Base-by-base conservation (phyloP, 2,113 vertebrate genomes). In the Oxyruncus cristatus region DNA sequence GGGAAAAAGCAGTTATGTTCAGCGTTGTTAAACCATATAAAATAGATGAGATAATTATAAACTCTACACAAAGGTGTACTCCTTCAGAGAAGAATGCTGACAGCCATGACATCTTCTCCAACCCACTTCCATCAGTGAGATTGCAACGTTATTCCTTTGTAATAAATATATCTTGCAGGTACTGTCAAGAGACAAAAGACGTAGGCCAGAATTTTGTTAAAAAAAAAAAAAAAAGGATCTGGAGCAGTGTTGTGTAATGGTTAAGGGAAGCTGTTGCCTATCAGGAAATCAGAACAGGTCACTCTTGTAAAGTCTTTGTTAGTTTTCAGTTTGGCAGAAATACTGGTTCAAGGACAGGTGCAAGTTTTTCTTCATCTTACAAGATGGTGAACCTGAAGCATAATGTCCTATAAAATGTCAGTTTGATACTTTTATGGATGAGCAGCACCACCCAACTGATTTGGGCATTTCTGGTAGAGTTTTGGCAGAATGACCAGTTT, bases 21-120 rank as follows among this genome's bases (percentile, higher is more conserved):
- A 73, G 39, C 42, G 22, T 83, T 94, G 78, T 94, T 89, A 95
- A 94, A 90, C 62, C 30, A 0, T 86, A 50, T 85, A 61, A 94
- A 93, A 92, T 70, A 93, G 82, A 66, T 73, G 74, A 88, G 93
- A 88, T 86, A 93, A 96, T 96, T 95, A 93, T 74, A 81, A 97
- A 94, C 85, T 93, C 73, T 35, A 50, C 67, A 90, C 67, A 92
- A 85, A 96, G 68, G 47, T 93, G 68, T 89, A 81, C 68, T 94
- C 82, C 82, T 26, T 92, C 27, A 0, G 72, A 95, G 67, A 52
- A 80, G 46, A 88, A 44, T 90, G 28, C 72, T 96, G 93, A 92
- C 95, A 94, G 56, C 52, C 67, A 17, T 77, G 72, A 82, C 90
- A 53, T 92, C 73, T 86, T 61, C 72, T 88, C 39, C 95, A 95